Evolutionary conservation across 2,113 vertebrate species (phyloP), one percentile per base, ranked within the genome.

Genomic region (Hassar affinis): DNA sequence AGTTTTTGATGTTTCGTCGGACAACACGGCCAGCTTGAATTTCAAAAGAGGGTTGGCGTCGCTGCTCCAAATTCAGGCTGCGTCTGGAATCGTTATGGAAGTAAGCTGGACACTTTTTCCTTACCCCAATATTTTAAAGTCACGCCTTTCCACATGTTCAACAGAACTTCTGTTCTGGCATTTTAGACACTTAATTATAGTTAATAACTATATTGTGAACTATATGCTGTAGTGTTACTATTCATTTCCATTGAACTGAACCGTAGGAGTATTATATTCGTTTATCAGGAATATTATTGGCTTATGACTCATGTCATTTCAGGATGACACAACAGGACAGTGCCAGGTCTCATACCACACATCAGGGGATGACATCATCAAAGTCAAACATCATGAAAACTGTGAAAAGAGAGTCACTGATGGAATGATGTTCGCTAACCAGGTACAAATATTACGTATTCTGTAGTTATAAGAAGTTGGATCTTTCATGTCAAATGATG

Each of bases 281-380:
- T 18, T n/a, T 52, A 35, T 22, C 56, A 14, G 11, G 22, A 35
- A 35, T 38, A 25, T 35, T 25, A 22, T 56, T 35, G 27, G 3
- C 3, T 77, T 56, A 77, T 77, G 18, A 38, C 74, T 7, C n/a
- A 51, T 84, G 71, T 59, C 49, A 49, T 72, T 79, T 49, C 57
- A 84, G 83, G 78, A 84, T 80, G 83, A 80, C 17, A n/a, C 33
- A 74, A 84, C 83, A 62, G 83, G 83, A 62, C 64, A 59, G 51
- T 84, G 83, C 18, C 77, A 79, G 25, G 77, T 84, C 56, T 61
- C 83, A 51, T 80, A 84, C 56, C 45, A 61, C 22, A 84, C 11
- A 7, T 35, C 33, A n/a, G 69, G 47, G 27, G 45, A 79, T 84
- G 83, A 79, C 33, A 80, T 84, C 20, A 71, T 52, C 49, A 84